Evolutionary conservation across 2,113 vertebrate genomes (phyloP).

Genomic region (Python bivittatus): DNA sequence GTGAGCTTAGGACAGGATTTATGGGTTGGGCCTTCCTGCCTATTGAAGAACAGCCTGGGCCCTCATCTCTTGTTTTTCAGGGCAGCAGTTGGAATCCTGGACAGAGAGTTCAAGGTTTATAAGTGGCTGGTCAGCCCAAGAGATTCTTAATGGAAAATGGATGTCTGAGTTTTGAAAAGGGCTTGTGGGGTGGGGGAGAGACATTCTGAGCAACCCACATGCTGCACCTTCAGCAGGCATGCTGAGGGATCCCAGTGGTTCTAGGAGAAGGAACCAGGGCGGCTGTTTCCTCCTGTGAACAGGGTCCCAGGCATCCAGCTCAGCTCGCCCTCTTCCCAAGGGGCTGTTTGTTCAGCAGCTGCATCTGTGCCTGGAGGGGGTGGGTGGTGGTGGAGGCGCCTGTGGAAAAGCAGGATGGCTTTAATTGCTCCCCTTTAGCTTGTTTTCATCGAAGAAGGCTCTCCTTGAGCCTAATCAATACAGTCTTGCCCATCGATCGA

Average conservation of each 20-base stretch:
- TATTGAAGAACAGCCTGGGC: background rate
- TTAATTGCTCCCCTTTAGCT: constrained; percentile 29
- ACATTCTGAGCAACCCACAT: background rate
- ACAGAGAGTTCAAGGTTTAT: constrained; percentile 67
- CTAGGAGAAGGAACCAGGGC: background rate
- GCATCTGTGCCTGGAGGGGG: rapidly evolving
- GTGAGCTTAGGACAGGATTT: constrained; percentile 60
- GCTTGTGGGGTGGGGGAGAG: background rate
- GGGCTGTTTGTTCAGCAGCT: background rate
- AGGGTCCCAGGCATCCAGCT: background rate
- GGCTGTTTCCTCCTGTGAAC: background rate
- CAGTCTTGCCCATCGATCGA: constrained; percentile 53
- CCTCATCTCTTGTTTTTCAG: background rate
- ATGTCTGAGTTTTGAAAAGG: constrained; percentile 39
- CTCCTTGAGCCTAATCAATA: constrained; percentile 47
- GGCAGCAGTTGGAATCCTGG: constrained; percentile 25
- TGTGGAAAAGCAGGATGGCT: background rate
- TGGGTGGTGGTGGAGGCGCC: background rate
- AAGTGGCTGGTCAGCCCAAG: constrained; percentile 38
- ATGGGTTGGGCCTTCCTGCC: constrained; percentile 62
- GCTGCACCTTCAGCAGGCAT: background rate
- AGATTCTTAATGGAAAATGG: constrained; percentile 47
- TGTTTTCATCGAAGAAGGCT: constrained; percentile 29
- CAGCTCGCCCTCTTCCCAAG: background rate
- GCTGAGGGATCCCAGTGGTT: background rate